Evolutionary conservation across 2,888 invertebrate genomes (phyloP).

Genomic region (Congeria kusceri): DNA sequence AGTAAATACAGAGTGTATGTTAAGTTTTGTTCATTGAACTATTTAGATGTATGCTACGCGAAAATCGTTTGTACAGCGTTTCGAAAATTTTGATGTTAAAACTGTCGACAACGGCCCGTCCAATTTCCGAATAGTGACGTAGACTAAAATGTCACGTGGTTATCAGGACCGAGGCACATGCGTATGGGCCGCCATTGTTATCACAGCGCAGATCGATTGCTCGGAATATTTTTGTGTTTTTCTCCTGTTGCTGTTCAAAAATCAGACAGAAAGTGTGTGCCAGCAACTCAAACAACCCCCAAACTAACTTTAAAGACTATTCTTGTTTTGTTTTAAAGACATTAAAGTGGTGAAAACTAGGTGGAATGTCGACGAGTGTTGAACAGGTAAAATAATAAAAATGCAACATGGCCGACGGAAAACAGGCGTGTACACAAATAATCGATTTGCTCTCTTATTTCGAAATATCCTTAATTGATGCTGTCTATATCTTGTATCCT

Average conservation of each 20-base stretch:
- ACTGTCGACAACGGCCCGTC: too few species aligned
- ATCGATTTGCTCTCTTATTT: neutral
- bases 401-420: neutral
- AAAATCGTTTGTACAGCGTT: too few species aligned
- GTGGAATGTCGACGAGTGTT: slow-evolving; percentile 84
- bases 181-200: slow-evolving; percentile 83
- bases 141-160: slow-evolving; percentile 78
- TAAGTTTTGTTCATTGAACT: too few species aligned
- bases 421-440: too few species aligned
- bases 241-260: slow-evolving; percentile 8
- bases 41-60: too few species aligned
- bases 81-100: too few species aligned
- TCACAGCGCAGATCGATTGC: slow-evolving; percentile 64
- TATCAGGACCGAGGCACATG: slow-evolving; percentile 82
- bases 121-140: slow-evolving; percentile 60
- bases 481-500: neutral
- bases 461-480: neutral
- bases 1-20: too few species aligned
- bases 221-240: slow-evolving; percentile 56
- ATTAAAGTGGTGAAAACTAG: slow-evolving; percentile 55
- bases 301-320: slow-evolving; percentile 55
- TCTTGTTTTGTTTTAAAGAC: slow-evolving; percentile 54
- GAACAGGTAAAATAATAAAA: slow-evolving; percentile 80
- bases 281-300: slow-evolving; percentile 17
- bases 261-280: slow-evolving; percentile 19